These are phyloP conservation scores for Origma solitaria DNA, from an alignment of 2,113 vertebrate species.

Conservation along the genomic window DNA sequence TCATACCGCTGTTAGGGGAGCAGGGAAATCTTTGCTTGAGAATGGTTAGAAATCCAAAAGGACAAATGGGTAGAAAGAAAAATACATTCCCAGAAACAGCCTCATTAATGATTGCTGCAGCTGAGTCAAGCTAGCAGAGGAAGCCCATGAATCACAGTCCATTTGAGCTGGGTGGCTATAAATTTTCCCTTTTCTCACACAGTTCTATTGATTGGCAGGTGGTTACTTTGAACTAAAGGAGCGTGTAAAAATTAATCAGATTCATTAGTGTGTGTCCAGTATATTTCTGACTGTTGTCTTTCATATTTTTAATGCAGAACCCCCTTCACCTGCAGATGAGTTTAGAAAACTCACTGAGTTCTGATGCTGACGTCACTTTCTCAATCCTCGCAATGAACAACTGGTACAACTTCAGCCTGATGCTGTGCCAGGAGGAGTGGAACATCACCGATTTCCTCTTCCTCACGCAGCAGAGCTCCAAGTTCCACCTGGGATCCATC, in stretches of 20 bases:
- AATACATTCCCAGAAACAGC: not conserved
- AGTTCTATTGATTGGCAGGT: not conserved
- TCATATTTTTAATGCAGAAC: slow-evolving; percentile 81
- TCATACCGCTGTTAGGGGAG: not conserved
- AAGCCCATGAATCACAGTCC: not conserved
- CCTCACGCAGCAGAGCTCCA: slow-evolving; percentile 86
- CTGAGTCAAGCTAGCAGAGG: not conserved
- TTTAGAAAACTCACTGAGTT: slow-evolving; percentile 82
- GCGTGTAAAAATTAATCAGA: not conserved
- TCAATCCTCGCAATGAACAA: slow-evolving; percentile 91
- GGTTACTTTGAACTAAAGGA: not conserved
- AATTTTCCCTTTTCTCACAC: not conserved
- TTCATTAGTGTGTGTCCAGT: not conserved
- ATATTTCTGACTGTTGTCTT: slow-evolving; percentile 59
- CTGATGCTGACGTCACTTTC: slow-evolving; percentile 84
- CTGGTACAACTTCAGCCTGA: slow-evolving; percentile 95
- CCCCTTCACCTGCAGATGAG: slow-evolving; percentile 94
- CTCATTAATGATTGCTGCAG: not conserved
- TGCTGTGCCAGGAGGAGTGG: slow-evolving; percentile 92
- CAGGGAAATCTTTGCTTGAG: not conserved
- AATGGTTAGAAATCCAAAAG: not conserved
- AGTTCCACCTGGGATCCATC: slow-evolving; percentile 85
- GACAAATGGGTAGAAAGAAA: not conserved
- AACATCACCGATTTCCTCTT: slow-evolving; percentile 88
- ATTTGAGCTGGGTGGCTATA: not conserved